Evolutionary conservation across 2,888 invertebrate species (phyloP).

Genomic region (Cryptops parisi): DNA sequence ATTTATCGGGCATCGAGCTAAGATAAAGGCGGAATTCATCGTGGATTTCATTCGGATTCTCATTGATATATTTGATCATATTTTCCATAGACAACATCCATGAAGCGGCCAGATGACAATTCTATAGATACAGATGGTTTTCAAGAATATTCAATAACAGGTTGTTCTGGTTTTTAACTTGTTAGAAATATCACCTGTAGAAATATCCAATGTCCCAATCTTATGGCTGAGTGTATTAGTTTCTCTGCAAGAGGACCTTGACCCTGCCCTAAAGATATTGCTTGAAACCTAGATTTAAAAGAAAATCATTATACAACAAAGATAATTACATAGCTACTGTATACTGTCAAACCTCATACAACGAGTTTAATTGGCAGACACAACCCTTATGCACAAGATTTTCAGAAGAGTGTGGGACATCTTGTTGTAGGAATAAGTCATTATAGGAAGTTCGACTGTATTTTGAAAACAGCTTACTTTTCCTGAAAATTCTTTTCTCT

Average conservation of each 20-base stretch:
- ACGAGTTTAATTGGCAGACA: no score
- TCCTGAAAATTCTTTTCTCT: conserved; percentile 30
- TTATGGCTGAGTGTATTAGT: conserved; percentile 29
- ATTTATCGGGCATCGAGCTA: conserved; percentile 33
- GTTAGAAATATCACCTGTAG: conserved; percentile 27
- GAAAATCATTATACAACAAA: no score
- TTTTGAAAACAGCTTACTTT: no score
- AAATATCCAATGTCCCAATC: conserved; percentile 35
- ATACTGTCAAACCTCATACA: no score
- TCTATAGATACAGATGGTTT: conserved; percentile 23
- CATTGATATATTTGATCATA: conserved; percentile 30
- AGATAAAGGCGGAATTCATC: conserved; percentile 33
- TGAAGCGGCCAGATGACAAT: conserved; percentile 34
- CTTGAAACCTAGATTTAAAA: conserved; percentile 23
- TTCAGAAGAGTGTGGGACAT: no score
- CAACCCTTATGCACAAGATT: not conserved
- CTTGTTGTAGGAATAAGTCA: no score
- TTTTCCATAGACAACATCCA: conserved; percentile 35
- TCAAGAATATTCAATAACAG: not conserved
- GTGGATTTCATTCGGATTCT: conserved; percentile 28
- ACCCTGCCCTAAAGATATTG: conserved; percentile 35
- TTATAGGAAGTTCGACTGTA: no score
- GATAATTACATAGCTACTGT: no score
- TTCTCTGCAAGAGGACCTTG: conserved; percentile 36
- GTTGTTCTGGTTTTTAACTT: no score